Conservation (phyloP, 2,797 vertebrate genomes). For the Galagoides demidoff region DNA sequence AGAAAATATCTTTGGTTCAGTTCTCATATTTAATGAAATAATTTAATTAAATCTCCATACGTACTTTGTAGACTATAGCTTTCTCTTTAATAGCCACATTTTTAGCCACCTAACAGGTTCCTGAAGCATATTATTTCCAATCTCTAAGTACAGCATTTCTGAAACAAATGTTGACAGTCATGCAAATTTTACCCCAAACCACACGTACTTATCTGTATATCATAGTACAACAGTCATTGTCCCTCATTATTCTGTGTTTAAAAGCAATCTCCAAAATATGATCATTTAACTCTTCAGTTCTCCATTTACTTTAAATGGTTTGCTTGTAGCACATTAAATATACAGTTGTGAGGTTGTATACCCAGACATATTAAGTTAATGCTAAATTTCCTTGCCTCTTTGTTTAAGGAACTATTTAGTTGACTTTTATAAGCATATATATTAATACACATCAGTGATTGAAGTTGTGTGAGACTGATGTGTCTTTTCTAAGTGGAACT, state of each 20-base stretch:
- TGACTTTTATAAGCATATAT: neutral
- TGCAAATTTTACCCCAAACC: neutral
- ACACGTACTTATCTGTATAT: neutral
- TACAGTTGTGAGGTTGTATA: neutral
- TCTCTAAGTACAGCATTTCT: neutral
- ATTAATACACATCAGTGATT: neutral
- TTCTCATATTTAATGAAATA: neutral
- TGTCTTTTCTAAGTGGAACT: neutral
- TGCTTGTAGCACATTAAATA: neutral
- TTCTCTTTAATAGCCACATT: neutral
- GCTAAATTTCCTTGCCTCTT: neutral
- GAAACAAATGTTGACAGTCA: neutral
- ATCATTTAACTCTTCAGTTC: neutral
- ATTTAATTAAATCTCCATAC: conserved; percentile 1
- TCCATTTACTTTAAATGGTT: neutral
- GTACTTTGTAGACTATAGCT: neutral
- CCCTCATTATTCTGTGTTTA: neutral
- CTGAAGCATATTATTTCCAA: neutral
- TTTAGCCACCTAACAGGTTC: neutral
- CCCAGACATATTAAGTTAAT: neutral
- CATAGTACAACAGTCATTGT: neutral
- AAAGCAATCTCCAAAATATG: neutral
- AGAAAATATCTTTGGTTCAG: neutral
- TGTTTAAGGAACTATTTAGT: neutral
- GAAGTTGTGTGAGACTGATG: neutral